These are phyloP conservation scores for Cyrtorhinus lividipennis DNA, from an alignment of 1,140 invertebrate species.

Conservation along the genomic window DNA sequence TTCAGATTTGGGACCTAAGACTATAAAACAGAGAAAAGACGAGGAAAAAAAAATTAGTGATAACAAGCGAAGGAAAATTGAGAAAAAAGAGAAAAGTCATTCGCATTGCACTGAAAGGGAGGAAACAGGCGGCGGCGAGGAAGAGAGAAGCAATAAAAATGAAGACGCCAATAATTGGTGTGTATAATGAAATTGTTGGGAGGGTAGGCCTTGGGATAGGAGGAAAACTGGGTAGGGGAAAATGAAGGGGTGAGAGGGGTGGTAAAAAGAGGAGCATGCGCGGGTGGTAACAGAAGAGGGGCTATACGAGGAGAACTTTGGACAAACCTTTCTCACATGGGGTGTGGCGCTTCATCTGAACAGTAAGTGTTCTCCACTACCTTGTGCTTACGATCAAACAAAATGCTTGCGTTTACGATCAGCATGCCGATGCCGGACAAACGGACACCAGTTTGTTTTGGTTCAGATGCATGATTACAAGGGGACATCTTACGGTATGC, in stretches of 20 bases:
- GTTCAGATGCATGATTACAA: too few species aligned
- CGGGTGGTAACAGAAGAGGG: background rate
- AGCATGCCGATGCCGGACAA: background rate
- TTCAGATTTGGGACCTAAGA: too few species aligned
- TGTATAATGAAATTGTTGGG: constrained; percentile 15
- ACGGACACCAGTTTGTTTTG: too few species aligned
- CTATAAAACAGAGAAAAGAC: too few species aligned
- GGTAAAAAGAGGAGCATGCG: background rate
- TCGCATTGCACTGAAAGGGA: background rate
- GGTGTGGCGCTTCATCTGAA: constrained; percentile 2
- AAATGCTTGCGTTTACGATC: background rate
- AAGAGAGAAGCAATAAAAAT: constrained; percentile 13
- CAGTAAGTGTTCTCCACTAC: background rate
- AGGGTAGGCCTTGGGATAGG: background rate
- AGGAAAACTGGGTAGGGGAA: background rate
- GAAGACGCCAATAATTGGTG: constrained; percentile 16
- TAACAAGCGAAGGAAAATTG: background rate
- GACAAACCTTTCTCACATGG: background rate
- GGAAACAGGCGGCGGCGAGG: background rate
- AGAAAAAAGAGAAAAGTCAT: background rate
- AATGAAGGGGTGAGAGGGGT: background rate
- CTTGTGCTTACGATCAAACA: background rate
- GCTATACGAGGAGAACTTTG: background rate
- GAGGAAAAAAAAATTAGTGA: too few species aligned
- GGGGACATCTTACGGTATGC: too few species aligned